Percentiles rank a stretch among this genome's conserved stretches.
Evolutionary conservation across 2,888 invertebrate species (phyloP).

Genomic region (Mongoloraphidia duomilia): DNA sequence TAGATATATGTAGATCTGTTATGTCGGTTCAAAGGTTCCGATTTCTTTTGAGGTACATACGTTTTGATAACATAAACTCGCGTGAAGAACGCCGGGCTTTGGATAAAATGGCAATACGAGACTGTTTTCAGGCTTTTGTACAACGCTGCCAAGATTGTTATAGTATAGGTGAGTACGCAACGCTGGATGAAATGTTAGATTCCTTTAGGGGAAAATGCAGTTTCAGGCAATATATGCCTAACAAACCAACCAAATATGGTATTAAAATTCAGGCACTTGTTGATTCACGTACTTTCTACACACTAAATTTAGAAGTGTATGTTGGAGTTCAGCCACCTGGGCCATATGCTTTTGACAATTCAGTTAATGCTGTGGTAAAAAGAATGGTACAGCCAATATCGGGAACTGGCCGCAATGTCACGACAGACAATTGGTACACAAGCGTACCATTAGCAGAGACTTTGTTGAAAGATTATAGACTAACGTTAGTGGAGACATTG

Average conservation of each 20-base stretch:
- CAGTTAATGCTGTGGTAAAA: constrained; percentile 9
- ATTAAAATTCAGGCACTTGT: constrained; percentile 17
- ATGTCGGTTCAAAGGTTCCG: constrained; percentile 18
- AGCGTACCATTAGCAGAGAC: background rate
- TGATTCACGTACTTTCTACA: constrained; percentile 17
- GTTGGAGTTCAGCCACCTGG: constrained; percentile 18
- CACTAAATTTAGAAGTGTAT: constrained; percentile 18
- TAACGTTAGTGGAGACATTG: background rate
- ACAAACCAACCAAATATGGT: constrained; percentile 18
- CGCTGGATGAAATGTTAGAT: constrained; percentile 15
- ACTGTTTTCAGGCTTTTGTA: constrained; percentile 17
- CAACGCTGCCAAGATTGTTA: constrained; percentile 15
- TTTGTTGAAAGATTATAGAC: background rate
- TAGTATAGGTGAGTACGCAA: constrained; percentile 13
- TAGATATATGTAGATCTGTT: constrained; percentile 17
- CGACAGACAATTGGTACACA: constrained; percentile 15
- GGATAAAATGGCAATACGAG: constrained; percentile 15
- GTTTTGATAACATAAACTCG: constrained; percentile 15
- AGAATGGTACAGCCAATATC: constrained; percentile 6
- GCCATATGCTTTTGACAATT: constrained; percentile 8
- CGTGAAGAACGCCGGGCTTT: constrained; percentile 10
- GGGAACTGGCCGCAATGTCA: constrained; percentile 13
- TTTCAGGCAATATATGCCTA: constrained; percentile 19
- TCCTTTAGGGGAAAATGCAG: constrained; percentile 17
- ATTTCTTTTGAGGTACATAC: constrained; percentile 13